phyloP scores from a whole-genome alignment of 1,140 invertebrate genomes.

The Tetragnatha versicolor region DNA sequence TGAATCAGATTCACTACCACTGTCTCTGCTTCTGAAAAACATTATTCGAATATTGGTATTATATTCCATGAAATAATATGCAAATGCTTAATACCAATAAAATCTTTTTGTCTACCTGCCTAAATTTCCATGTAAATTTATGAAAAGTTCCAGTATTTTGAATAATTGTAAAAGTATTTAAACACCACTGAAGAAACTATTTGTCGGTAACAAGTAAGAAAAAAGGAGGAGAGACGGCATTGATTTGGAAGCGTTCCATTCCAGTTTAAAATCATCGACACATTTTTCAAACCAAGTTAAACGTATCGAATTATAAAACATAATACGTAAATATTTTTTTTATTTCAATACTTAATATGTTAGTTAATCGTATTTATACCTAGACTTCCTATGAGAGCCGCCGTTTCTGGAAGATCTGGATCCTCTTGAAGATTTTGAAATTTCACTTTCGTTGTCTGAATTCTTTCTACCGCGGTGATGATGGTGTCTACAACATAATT shows the following conservation, averaged over 20 bases:
- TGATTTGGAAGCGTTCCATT: not conserved
- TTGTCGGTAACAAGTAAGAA: too few relatives aligned
- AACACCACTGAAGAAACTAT: too few relatives aligned
- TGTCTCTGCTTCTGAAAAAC: conserved; percentile 1
- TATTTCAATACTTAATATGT: not conserved
- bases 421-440: conserved; percentile 80
- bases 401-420: conserved; percentile 66
- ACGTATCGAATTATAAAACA: not conserved
- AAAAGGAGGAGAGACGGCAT: not conserved
- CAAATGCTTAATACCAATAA: too few relatives aligned
- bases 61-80: not conserved
- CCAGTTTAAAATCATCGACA: not conserved
- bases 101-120: too few relatives aligned
- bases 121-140: too few relatives aligned
- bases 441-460: conserved; percentile 87
- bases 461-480: conserved; percentile 77
- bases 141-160: too few relatives aligned
- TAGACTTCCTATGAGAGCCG: conserved; percentile 6
- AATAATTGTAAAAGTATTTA: too few relatives aligned
- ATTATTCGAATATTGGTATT: not conserved
- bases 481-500: too few relatives aligned
- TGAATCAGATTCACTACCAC: conserved; percentile 37
- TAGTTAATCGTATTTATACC: not conserved
- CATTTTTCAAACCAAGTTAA: not conserved
- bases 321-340: too few relatives aligned